Base-by-base conservation (phyloP, 1,140 invertebrate genomes). In the Hestina assimilis region DNA sequence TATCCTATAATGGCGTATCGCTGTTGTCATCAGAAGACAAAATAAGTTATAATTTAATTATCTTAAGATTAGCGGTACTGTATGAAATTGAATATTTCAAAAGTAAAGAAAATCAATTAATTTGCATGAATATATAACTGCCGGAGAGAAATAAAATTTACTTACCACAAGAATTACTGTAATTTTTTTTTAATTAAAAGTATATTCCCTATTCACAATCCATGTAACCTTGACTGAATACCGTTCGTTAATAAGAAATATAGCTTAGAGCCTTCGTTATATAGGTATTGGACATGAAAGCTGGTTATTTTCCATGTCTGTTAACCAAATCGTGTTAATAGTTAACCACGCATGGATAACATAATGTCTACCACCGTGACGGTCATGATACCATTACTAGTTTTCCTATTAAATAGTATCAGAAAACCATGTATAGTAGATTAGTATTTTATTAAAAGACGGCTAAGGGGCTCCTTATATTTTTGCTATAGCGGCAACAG, bases 301-400 rank as follows among this genome's bases (percentile, higher is more conserved):
- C 70, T 41, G 50, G 58, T 60, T 45, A 75, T 77, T 81, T 78
- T 69, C 72, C 47, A 65, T 57, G 64, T 48, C 59, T 28, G 79
- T 63, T 17, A 19, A 38, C 14, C 70, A 77, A 78, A 81, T 70
- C 72, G 63, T 69, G 68, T 67, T 78, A 82, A 81, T 82, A 70
- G 52, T 52, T 63, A 59, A 47, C 61, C 47, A 64, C 45, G 19
- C 23, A 35, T 59, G 41, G 19, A 23, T 45, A 45, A 43, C 31
- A 33, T 2, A 50, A 31, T 40, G 45, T 14, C 9, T 35, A 29
- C 4, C 11, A 28, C 38, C 31, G 29, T 52, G 47, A 59, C 56
- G 47, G 56, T 46, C 42, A 52, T 21, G 41, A 33, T 14, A 29
- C 47, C 6, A 23, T 51, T 21, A 20, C 14, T 23, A 9, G 5